A percentile compares a stretch with the other conserved stretches of the same genome.
Evolutionary conservation across 1,140 invertebrate genomes (phyloP).

Genomic region (Cyclargus thomasi): DNA sequence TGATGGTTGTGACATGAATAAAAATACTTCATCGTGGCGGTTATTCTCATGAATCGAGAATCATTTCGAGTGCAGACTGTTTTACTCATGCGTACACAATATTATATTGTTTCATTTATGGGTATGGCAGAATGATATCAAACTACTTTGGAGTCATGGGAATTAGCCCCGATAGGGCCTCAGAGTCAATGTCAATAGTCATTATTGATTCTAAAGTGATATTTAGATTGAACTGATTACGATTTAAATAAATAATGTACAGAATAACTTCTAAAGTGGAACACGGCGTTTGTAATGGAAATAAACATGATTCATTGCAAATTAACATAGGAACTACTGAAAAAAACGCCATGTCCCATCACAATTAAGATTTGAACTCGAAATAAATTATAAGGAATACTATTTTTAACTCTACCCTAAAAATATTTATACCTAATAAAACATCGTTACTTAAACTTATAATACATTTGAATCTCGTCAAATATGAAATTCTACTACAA

Average conservation of each 20-base stretch:
- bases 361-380: neutral
- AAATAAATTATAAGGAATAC: conserved; percentile 12
- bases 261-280: neutral
- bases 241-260: conserved; percentile 4
- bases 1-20: neutral
- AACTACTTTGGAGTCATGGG: no score
- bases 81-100: no score
- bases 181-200: neutral
- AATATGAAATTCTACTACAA: neutral
- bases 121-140: no score
- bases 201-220: conserved; percentile 6
- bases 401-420: neutral
- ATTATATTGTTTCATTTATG: no score
- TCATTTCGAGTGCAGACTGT: no score
- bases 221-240: neutral
- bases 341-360: conserved; percentile 2
- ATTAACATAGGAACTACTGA: neutral
- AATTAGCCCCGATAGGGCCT: no score
- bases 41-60: no score
- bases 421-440: neutral
- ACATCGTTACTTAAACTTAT: neutral
- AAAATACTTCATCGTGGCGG: neutral
- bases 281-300: neutral
- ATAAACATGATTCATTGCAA: neutral
- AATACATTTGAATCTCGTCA: neutral